A percentile compares a stretch with the other conserved stretches of the same genome.
These are phyloP conservation scores for Anoplolepis gracilipes DNA, from an alignment of 1,140 invertebrate genomes.

Conservation along the genomic window DNA sequence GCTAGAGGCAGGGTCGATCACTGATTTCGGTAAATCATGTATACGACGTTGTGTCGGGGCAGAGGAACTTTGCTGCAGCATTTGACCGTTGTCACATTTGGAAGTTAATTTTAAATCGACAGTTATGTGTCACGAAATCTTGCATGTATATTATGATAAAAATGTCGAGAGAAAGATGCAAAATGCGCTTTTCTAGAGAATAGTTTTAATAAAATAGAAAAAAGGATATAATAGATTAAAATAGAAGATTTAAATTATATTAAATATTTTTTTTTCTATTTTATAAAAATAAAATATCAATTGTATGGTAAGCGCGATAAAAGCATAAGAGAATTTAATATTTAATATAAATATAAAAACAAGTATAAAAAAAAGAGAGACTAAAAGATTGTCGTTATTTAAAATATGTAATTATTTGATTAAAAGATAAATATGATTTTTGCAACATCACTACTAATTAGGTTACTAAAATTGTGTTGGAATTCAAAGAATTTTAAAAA, in stretches of 20 bases:
- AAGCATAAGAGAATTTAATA: background rate
- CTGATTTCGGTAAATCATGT: constrained; percentile 67
- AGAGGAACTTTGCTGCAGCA: background rate
- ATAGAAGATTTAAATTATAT: background rate
- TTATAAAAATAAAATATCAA: background rate
- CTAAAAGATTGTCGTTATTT: background rate
- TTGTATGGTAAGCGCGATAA: background rate
- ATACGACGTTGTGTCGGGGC: background rate
- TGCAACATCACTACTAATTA: background rate
- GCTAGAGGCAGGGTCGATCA: constrained; percentile 60
- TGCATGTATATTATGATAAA: background rate
- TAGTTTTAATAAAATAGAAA: background rate
- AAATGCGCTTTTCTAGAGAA: background rate
- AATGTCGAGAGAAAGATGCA: background rate
- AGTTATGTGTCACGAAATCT: background rate
- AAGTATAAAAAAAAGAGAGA: background rate
- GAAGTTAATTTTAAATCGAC: constrained; percentile 23
- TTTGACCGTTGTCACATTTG: constrained; percentile 28
- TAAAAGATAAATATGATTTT: background rate
- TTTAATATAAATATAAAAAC: background rate
- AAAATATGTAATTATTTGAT: background rate
- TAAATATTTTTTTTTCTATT: background rate
- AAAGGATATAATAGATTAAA: background rate
- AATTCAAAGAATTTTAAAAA: background rate
- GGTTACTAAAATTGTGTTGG: background rate